A percentile compares a stretch with the other conserved stretches of the same genome.
phyloP scores from a whole-genome alignment of 2,888 invertebrate species.

The Erynnis tages region DNA sequence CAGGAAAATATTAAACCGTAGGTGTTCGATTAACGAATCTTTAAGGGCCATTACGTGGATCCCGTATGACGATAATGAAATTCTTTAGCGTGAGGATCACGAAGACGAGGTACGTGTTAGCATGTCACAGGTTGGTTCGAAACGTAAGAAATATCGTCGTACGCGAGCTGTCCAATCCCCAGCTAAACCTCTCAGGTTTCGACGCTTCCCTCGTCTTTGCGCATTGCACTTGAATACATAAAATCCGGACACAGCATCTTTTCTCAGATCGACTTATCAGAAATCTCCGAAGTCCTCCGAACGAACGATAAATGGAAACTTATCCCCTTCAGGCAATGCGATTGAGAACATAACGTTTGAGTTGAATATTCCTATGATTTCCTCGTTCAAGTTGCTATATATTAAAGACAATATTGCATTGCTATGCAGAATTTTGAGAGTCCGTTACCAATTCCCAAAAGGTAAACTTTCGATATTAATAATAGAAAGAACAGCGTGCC shows the following conservation, averaged over 20 bases:
- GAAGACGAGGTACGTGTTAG: constrained; percentile 53
- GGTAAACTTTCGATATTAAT: background rate
- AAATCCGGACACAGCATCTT: constrained; percentile 50
- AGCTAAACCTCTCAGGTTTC: constrained; percentile 25
- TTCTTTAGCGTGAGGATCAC: constrained; percentile 67
- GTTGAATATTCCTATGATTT: constrained; percentile 38
- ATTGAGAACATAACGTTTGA: constrained; percentile 53
- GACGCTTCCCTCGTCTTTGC: constrained; percentile 24
- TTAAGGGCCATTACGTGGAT: constrained; percentile 52
- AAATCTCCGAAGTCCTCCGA: constrained; percentile 56
- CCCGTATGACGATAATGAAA: constrained; percentile 64
- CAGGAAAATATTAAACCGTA: constrained; percentile 5
- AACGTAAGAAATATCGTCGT: constrained; percentile 20
- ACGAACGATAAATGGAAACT: constrained; percentile 67
- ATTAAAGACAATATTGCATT: background rate
- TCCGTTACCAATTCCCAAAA: too few species aligned
- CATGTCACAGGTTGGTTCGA: constrained; percentile 28
- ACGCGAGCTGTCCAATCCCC: constrained; percentile 18
- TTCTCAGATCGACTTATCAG: constrained; percentile 58
- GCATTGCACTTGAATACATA: constrained; percentile 46
- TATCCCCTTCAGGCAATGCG: constrained; percentile 53
- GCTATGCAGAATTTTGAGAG: too few species aligned
- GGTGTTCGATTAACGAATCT: constrained; percentile 40
- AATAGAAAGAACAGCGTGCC: background rate
- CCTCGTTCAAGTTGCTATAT: constrained; percentile 27